Evolutionary conservation across 1,140 invertebrate species (phyloP).

Genomic region (Bombus sylvicola): DNA sequence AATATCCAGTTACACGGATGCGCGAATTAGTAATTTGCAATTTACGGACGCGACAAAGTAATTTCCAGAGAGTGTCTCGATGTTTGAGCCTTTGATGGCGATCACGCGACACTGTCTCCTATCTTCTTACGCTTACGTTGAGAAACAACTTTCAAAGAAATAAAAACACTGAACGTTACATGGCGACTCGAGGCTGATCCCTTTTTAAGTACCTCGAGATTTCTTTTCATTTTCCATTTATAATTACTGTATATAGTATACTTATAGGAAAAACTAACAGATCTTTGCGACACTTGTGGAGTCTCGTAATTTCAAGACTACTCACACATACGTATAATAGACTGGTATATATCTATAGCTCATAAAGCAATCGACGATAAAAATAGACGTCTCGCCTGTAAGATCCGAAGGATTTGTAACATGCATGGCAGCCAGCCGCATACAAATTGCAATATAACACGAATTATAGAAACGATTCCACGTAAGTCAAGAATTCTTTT

Average conservation of each 20-base stretch:
- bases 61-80: slow-evolving; percentile 4
- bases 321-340: too few species aligned
- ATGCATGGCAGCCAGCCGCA: not conserved
- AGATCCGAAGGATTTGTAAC: not conserved
- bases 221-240: too few species aligned
- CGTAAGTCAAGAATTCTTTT: not conserved
- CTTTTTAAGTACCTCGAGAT: not conserved
- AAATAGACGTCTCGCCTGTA: not conserved
- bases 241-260: too few species aligned
- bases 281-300: too few species aligned
- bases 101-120: not conserved
- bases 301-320: too few species aligned
- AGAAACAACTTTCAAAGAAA: not conserved
- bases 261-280: too few species aligned
- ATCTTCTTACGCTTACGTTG: not conserved
- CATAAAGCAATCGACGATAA: not conserved
- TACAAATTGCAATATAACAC: not conserved
- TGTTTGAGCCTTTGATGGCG: not conserved
- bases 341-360: too few species aligned
- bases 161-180: not conserved
- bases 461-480: slow-evolving; percentile 3
- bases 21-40: slow-evolving; percentile 43
- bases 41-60: slow-evolving; percentile 35
- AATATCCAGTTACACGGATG: slow-evolving; percentile 28
- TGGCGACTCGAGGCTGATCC: not conserved